These are phyloP conservation scores for Andrena praecox DNA, from an alignment of 2,888 invertebrate genomes.

Conservation along the genomic window DNA sequence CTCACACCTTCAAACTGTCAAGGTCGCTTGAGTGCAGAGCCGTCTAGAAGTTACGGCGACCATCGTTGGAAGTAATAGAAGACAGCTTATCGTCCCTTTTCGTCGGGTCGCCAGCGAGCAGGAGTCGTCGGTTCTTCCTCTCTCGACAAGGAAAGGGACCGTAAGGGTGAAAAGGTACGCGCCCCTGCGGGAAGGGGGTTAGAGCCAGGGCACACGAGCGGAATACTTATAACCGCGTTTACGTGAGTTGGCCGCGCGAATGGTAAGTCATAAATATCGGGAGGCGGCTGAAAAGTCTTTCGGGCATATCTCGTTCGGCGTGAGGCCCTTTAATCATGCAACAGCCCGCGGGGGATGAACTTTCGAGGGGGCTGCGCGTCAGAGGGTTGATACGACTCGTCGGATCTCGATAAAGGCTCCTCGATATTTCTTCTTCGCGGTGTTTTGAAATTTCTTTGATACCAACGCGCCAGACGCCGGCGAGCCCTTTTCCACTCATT, in stretches of 20 bases:
- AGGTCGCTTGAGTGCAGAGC: not conserved
- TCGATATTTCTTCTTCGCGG: slow-evolving; percentile 30
- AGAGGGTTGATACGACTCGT: slow-evolving; percentile 38
- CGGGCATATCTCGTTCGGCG: slow-evolving; percentile 44
- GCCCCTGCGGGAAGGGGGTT: not conserved
- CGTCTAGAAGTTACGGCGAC: slow-evolving; percentile 20
- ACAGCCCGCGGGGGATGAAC: slow-evolving; percentile 55
- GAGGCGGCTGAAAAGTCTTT: slow-evolving; percentile 44
- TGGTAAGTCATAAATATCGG: slow-evolving; percentile 56
- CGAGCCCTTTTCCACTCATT: not conserved
- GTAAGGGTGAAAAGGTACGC: slow-evolving; percentile 7
- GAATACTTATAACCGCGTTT: slow-evolving; percentile 68
- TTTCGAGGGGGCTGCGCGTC: slow-evolving; percentile 38
- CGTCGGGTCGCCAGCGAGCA: slow-evolving; percentile 27
- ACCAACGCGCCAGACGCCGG: not conserved
- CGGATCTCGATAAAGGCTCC: slow-evolving; percentile 2
- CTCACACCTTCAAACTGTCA: not conserved
- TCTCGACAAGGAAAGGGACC: slow-evolving; percentile 15
- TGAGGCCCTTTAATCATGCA: slow-evolving; percentile 56
- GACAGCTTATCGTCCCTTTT: slow-evolving; percentile 55
- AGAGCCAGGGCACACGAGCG: slow-evolving; percentile 24
- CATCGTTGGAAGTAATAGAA: slow-evolving; percentile 72
- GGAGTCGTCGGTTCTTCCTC: slow-evolving; percentile 38
- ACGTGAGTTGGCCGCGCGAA: slow-evolving; percentile 55
- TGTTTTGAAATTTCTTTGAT: slow-evolving; percentile 8